Conservation (phyloP, 2,888 invertebrate species). For the Lepidochrysops patricia region DNA sequence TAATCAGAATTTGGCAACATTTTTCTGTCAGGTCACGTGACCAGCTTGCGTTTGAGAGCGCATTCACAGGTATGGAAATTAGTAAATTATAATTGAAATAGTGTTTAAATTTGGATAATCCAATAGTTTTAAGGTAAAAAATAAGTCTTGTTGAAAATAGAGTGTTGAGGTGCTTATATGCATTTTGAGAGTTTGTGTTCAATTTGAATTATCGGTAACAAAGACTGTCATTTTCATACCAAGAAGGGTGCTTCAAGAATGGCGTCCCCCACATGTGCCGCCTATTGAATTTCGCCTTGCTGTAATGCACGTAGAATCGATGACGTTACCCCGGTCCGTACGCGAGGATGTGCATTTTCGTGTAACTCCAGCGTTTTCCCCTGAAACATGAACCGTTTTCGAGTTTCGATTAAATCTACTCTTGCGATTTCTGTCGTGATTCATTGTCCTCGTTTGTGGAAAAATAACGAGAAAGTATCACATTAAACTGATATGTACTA, state of each 20-base stretch:
- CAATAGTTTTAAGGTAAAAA: conserved; percentile 58
- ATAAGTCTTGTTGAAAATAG: conserved; percentile 33
- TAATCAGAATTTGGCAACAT: neutral
- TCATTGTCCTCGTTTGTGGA: conserved; percentile 61
- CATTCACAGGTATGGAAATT: conserved; percentile 79
- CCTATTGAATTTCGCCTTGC: conserved; percentile 56
- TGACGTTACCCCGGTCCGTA: conserved; percentile 53
- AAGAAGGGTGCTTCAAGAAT: conserved; percentile 80
- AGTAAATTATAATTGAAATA: conserved; percentile 64
- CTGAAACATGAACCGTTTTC: conserved; percentile 36
- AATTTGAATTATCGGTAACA: conserved; percentile 59
- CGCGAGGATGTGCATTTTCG: conserved; percentile 41
- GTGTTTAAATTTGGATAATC: conserved; percentile 50
- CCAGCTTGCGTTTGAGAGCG: conserved; percentile 80
- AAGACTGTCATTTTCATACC: conserved; percentile 77
- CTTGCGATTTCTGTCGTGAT: conserved; percentile 47
- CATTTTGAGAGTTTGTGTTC: conserved; percentile 49
- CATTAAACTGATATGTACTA: conserved; percentile 19
- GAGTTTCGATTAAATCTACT: conserved; percentile 36
- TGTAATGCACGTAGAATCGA: conserved; percentile 48
- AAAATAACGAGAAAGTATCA: conserved; percentile 41
- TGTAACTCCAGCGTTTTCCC: conserved; percentile 35
- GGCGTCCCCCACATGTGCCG: conserved; percentile 84
- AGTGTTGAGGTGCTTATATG: conserved; percentile 52
- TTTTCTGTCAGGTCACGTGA: conserved; percentile 74